Conservation (phyloP, 1,140 invertebrate genomes). For the Oryzaephilus surinamensis region DNA sequence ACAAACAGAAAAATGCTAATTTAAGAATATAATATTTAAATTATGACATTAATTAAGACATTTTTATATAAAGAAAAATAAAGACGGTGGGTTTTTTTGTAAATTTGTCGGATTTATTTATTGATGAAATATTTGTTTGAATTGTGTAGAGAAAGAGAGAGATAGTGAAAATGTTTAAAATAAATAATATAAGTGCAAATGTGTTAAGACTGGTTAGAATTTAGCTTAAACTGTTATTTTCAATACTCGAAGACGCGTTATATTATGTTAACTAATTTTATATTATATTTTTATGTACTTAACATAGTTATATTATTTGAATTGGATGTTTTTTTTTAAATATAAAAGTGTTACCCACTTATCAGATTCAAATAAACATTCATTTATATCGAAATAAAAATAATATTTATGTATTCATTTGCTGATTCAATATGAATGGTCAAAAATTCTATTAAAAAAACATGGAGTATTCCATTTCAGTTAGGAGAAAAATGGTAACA, state of each 20-base stretch:
- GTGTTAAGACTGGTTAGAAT: slow-evolving; percentile 33
- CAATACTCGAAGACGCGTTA: slow-evolving; percentile 13
- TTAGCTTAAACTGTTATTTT: slow-evolving; percentile 21
- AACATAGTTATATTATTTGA: not conserved
- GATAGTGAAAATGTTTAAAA: no score
- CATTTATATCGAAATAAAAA: not conserved
- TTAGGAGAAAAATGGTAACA: not conserved
- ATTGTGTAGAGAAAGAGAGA: no score
- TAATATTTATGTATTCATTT: no score
- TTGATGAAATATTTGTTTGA: not conserved
- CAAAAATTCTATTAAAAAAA: no score
- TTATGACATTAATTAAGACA: not conserved
- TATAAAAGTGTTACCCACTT: not conserved
- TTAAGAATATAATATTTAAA: not conserved
- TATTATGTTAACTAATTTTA: slow-evolving; percentile 2
- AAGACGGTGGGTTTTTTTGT: not conserved
- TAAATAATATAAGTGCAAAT: slow-evolving; percentile 19
- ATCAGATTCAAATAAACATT: not conserved
- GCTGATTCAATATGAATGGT: no score
- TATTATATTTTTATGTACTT: not conserved
- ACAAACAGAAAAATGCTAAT: no score
- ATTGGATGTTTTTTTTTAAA: no score
- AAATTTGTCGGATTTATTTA: not conserved
- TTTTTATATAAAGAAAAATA: not conserved
- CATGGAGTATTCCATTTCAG: no score